A percentile compares a stretch with the other conserved stretches of the same genome.
Conservation (phyloP, 2,797 vertebrate genomes). For the Onychomys leucogaster region DNA sequence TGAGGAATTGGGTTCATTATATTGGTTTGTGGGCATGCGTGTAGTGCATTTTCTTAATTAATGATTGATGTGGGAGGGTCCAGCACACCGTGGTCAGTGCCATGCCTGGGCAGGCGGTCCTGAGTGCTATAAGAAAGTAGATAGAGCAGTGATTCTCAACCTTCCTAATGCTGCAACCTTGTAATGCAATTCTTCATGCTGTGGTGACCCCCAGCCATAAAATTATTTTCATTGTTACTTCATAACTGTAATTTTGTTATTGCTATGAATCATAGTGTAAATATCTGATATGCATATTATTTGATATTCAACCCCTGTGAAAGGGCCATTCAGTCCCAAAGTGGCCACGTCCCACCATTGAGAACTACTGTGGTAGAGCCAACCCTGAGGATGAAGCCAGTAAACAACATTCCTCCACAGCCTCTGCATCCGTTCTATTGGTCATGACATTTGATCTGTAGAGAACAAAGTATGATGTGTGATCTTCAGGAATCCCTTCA, state of each 20-base stretch:
- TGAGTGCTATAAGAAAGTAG: no score
- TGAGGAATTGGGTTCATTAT: no score
- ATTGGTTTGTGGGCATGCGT: no score
- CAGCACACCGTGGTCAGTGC: not conserved
- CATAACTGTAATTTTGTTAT: no score
- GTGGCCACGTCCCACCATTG: not conserved
- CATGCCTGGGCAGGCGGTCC: no score
- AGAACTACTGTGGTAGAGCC: not conserved
- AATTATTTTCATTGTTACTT: no score
- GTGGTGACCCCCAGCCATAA: no score
- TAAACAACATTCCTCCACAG: not conserved
- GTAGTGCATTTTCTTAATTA: not conserved
- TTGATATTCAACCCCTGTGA: no score
- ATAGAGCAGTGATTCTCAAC: not conserved
- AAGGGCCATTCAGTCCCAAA: no score
- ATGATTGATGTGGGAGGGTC: not conserved
- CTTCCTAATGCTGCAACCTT: not conserved
- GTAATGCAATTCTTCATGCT: no score
- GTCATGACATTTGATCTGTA: not conserved
- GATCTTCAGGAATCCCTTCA: not conserved
- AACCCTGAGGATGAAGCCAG: not conserved
- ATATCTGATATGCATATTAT: no score
- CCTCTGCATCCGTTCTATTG: not conserved
- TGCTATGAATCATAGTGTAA: no score
- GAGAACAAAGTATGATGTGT: not conserved